phyloP scores from a whole-genome alignment of 2,797 vertebrate genomes.

The Rhabdomys pumilio region DNA sequence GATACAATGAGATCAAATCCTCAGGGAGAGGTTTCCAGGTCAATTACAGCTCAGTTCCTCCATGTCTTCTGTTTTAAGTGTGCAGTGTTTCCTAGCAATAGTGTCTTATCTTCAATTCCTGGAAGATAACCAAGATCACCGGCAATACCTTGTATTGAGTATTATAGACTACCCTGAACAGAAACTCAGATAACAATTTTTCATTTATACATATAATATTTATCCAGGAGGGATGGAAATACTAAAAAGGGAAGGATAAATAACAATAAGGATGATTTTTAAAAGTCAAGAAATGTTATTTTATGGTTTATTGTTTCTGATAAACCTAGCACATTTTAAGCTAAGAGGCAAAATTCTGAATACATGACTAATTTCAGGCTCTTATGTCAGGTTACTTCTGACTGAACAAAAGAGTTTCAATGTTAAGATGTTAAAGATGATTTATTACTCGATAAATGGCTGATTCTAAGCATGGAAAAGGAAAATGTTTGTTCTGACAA shows the following conservation, averaged over 20 bases:
- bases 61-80: no score
- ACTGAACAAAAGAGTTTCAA: conserved; percentile 36
- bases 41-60: background rate
- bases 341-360: background rate
- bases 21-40: background rate
- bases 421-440: conserved; percentile 25
- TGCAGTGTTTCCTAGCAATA: background rate
- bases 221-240: background rate
- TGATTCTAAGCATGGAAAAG: background rate
- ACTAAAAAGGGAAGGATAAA: background rate
- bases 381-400: conserved; percentile 25
- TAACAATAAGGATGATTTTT: background rate
- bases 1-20: background rate
- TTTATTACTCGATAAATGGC: background rate
- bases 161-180: background rate
- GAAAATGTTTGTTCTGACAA: background rate
- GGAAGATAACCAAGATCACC: background rate
- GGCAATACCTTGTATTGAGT: background rate
- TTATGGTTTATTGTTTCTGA: background rate
- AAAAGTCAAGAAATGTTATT: background rate
- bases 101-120: background rate
- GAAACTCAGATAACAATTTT: background rate
- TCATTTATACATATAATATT: no score
- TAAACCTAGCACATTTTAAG: background rate
- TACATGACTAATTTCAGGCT: background rate